Conservation (phyloP, 2,797 vertebrate genomes). For the Mallotus villosus region DNA sequence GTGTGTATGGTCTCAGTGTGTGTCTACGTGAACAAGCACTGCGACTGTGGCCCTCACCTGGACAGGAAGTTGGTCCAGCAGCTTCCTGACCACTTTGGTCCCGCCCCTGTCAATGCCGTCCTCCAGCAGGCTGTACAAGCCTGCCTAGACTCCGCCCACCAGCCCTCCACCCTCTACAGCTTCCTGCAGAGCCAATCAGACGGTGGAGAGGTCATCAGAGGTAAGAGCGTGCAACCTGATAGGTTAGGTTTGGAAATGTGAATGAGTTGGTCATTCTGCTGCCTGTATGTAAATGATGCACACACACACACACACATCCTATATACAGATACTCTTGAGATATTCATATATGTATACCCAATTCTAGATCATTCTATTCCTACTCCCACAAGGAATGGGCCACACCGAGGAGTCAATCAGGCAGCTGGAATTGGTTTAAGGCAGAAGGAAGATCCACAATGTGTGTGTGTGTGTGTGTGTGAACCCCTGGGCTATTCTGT, state of each 20-base stretch:
- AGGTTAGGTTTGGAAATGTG: neutral
- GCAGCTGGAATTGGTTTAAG: constrained; percentile 40
- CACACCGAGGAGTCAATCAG: constrained; percentile 36
- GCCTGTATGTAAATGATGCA: neutral
- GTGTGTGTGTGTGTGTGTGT: constrained; percentile 19
- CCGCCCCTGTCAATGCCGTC: constrained; percentile 90
- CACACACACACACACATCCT: neutral
- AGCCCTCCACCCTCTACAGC: constrained; percentile 86
- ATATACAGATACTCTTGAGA: no score
- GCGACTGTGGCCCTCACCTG: constrained; percentile 87
- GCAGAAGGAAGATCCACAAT: neutral
- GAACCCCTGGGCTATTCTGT: neutral
- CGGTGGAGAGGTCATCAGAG: constrained; percentile 92
- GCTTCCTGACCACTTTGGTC: constrained; percentile 93
- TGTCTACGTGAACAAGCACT: constrained; percentile 95
- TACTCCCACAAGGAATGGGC: neutral
- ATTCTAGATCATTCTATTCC: neutral
- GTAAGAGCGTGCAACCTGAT: constrained; percentile 35
- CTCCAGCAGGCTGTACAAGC: constrained; percentile 92
- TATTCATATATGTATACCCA: constrained; percentile 1
- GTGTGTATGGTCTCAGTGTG: constrained; percentile 77
- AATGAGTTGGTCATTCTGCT: neutral
- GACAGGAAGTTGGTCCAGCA: constrained; percentile 90
- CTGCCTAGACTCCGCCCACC: constrained; percentile 90
- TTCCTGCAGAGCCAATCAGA: constrained; percentile 92